phyloP scores from a whole-genome alignment of 2,797 vertebrate species.

The Podarcis lilfordi region DNA sequence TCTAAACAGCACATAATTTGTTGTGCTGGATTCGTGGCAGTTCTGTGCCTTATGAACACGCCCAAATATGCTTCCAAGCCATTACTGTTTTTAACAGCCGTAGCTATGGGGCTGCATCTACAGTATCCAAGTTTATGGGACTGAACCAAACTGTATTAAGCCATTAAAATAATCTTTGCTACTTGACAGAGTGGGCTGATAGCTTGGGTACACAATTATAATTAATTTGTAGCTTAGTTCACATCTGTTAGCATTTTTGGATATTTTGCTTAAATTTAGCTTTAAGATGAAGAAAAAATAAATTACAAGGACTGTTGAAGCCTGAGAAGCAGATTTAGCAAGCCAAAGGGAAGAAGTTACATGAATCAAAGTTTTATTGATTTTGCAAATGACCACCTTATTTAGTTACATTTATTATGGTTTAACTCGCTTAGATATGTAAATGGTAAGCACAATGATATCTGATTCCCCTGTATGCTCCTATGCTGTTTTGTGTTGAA shows the following conservation, averaged over 20 bases:
- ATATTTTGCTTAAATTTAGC: background rate
- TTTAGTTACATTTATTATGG: background rate
- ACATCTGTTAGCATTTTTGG: background rate
- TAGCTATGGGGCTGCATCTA: background rate
- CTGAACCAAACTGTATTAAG: background rate
- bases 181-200: background rate
- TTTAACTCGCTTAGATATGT: background rate
- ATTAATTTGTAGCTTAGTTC: background rate
- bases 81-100: background rate
- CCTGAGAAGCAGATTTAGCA: background rate
- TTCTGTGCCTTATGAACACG: background rate
- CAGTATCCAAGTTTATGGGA: background rate
- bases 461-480: background rate
- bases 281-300: background rate
- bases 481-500: background rate
- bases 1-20: background rate
- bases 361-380: background rate
- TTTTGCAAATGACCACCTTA: background rate
- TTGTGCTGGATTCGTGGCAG: background rate
- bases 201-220: background rate
- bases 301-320: background rate
- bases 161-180: background rate
- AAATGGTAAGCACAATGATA: background rate
- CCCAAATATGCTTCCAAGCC: background rate
- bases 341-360: background rate